These are phyloP conservation scores for Verasper variegatus DNA, from an alignment of 2,113 vertebrate species.

Conservation along the genomic window DNA sequence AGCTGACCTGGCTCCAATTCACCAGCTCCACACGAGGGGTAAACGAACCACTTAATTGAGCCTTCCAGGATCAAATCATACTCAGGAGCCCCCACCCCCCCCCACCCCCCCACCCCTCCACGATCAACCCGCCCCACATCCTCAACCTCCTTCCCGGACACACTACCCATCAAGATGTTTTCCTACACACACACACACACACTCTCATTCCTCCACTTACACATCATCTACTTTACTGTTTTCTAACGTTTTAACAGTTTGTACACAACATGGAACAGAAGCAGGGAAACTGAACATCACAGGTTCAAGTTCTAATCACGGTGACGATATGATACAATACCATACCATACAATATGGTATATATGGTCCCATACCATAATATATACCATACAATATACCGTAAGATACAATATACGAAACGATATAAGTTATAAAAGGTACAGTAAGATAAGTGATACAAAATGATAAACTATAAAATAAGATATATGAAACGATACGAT, in stretches of 20 bases:
- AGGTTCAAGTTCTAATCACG: no score
- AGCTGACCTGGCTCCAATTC: conserved; percentile 92
- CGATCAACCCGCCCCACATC: conserved; percentile 12
- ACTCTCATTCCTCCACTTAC: conserved; percentile 2
- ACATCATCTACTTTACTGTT: background rate
- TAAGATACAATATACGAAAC: no score
- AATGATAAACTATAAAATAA: no score
- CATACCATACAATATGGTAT: no score
- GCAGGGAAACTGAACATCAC: no score
- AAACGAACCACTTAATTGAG: conserved; percentile 93
- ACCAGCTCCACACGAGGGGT: conserved; percentile 88
- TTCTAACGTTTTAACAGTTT: no score
- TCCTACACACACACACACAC: conserved; percentile 19
- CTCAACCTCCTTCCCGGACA: conserved; percentile 30
- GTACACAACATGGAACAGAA: background rate
- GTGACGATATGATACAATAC: no score
- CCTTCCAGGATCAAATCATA: conserved; percentile 84
- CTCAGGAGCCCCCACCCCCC: conserved; percentile 76
- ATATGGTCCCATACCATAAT: no score
- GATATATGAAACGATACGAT: no score
- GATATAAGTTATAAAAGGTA: no score
- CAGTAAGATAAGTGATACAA: no score
- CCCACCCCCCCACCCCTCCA: conserved; percentile 5
- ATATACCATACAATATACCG: no score
- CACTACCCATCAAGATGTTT: conserved; percentile 55